A percentile compares a stretch with the other conserved stretches of the same genome.
Evolutionary conservation across 2,888 invertebrate genomes (phyloP).

Genomic region (Apamea anceps): DNA sequence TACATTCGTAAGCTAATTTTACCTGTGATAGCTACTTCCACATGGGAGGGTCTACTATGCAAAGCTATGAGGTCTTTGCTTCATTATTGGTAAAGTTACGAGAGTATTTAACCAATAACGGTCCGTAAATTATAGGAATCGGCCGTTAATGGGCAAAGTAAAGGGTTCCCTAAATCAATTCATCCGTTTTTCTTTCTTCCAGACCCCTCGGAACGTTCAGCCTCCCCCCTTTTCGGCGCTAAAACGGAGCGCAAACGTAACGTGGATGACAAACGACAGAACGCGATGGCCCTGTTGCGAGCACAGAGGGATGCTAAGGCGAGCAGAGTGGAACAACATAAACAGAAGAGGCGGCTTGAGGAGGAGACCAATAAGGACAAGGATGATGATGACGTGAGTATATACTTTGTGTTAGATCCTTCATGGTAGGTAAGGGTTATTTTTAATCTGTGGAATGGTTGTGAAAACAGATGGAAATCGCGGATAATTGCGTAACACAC

Average conservation of each 20-base stretch:
- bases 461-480: neutral
- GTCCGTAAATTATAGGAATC: too few species aligned
- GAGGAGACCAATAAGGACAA: constrained; percentile 90
- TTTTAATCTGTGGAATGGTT: neutral
- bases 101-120: too few species aligned
- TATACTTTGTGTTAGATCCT: neutral
- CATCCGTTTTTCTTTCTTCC: neutral
- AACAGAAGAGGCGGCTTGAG: constrained; percentile 86
- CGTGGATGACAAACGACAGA: constrained; percentile 97
- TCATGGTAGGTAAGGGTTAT: neutral
- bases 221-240: constrained; percentile 90
- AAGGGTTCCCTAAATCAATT: neutral
- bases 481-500: too few species aligned
- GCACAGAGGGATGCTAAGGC: constrained; percentile 97
- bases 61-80: too few species aligned
- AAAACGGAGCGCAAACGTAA: constrained; percentile 94
- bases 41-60: too few species aligned
- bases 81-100: too few species aligned
- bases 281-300: constrained; percentile 97
- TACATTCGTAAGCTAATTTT: too few species aligned
- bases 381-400: constrained; percentile 80
- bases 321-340: constrained; percentile 92
- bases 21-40: too few species aligned
- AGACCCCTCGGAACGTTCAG: constrained; percentile 74
- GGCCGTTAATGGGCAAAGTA: neutral